Evolutionary conservation across 2,888 invertebrate genomes (phyloP).

Genomic region (Octonoba sinensis): DNA sequence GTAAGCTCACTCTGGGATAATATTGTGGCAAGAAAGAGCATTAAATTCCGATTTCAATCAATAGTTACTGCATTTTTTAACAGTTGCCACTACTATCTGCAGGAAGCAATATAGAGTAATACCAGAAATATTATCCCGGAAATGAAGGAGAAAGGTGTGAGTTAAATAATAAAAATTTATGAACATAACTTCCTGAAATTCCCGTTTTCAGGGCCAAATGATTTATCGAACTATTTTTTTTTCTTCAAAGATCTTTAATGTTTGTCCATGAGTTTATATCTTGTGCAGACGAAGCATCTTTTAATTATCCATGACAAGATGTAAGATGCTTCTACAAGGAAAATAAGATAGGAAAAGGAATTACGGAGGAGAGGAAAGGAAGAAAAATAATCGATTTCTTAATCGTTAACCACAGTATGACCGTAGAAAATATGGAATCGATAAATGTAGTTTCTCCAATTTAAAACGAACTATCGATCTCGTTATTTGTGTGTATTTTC

Average conservation of each 20-base stretch:
- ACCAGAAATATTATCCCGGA: too few species aligned
- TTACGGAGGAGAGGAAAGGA: background rate
- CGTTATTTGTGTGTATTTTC: conserved; percentile 4
- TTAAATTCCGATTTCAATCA: too few species aligned
- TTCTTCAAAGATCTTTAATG: background rate
- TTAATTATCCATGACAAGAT: conserved; percentile 35
- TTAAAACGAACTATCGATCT: conserved; percentile 43
- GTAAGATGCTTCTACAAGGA: conserved; percentile 19
- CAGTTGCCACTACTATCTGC: too few species aligned
- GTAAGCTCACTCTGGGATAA: too few species aligned
- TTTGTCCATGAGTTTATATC: conserved; percentile 21
- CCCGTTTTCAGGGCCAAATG: too few species aligned
- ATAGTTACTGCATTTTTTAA: too few species aligned
- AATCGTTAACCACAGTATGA: conserved; percentile 38
- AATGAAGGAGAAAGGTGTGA: too few species aligned
- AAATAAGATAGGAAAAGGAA: conserved; percentile 11
- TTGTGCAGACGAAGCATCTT: conserved; percentile 33
- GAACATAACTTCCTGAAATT: too few species aligned
- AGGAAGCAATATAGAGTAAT: too few species aligned
- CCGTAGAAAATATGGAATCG: conserved; percentile 18
- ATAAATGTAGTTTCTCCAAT: conserved; percentile 28
- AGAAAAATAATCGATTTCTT: conserved; percentile 34
- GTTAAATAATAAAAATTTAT: too few species aligned
- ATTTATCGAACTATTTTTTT: too few species aligned
- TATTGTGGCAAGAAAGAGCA: too few species aligned